Evolutionary conservation across 1,140 invertebrate genomes (phyloP).

Genomic region (Drosophila sproati): DNA sequence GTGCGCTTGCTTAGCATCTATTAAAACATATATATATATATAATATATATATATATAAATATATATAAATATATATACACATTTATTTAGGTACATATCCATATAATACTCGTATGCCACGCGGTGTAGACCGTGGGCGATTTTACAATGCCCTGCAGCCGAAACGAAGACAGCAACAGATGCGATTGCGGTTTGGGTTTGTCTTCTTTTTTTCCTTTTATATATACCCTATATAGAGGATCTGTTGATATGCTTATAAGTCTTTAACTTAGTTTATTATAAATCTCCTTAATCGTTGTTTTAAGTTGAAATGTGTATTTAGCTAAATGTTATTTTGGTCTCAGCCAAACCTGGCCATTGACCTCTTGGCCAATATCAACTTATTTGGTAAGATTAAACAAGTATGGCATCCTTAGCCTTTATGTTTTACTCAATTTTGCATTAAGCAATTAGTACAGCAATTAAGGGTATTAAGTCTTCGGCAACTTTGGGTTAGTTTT

Average conservation of each 20-base stretch:
- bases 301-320: no score
- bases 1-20: background rate
- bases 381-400: no score
- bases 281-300: no score
- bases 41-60: conserved; percentile 2
- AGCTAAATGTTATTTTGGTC: no score
- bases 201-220: background rate
- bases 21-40: conserved; percentile 2
- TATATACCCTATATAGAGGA: background rate
- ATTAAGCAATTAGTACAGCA: no score
- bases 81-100: conserved; percentile 3
- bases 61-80: background rate
- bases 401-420: no score
- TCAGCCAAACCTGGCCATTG: no score
- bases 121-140: conserved; percentile 44
- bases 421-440: no score
- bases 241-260: background rate
- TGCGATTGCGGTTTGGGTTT: conserved; percentile 9
- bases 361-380: no score
- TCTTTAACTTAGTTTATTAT: no score
- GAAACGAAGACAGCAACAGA: conserved; percentile 7
- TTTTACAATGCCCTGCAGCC: conserved; percentile 50
- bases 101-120: background rate
- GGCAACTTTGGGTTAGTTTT: background rate
- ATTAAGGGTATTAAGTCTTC: conserved; percentile 2